Evolutionary conservation across 2,888 invertebrate species (phyloP), one percentile per base, ranked within the genome.

Genomic region (Lycophotia porphyrea): DNA sequence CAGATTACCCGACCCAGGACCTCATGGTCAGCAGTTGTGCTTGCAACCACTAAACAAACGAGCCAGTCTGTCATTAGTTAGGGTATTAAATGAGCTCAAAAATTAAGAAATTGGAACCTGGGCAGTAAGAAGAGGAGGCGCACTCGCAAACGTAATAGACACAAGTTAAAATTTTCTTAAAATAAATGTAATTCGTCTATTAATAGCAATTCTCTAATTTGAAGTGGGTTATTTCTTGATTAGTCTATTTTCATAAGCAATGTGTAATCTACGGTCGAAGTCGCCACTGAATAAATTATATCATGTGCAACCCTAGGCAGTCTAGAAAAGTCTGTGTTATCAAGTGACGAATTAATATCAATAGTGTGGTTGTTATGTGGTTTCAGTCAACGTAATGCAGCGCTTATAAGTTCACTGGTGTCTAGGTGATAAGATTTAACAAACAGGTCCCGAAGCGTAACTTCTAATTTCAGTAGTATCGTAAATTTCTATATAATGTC

Each of bases 241-340:
- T 69, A 79, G 49, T 60, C 8, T 65, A 68, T 79, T 66, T 60
- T 47, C 69, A 60, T 21, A 65, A 27, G 24, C 65, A 65, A 52
- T 58, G 52, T 66, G 49, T 66, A 79, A 79, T 79, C 60, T 63
- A 42, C 18, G 69, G 74, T 79, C 11, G 36, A 36, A 66, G 66
- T 66, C 44, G 18, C 13, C 36, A 39, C 15, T 74, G 47, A 34
- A 27, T 55, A 1, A 24, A 49, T 24, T 49, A 49, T 36, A 34
- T 24, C n/a, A 69, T 75, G 15, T 60, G 39, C 66, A 75, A 70
- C 52, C 44, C 64, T 34, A 75, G 69, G 18, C 60, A 39, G 34
- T 70, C 65, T 80, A 52, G 69, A 80, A 80, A 61, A 75, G 3
- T 66, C 52, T 52, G 2, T 52, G 49, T 66, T 79, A 79, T 79